Conservation (phyloP, 2,797 vertebrate species). For the Hypotaenidia okinawae region DNA sequence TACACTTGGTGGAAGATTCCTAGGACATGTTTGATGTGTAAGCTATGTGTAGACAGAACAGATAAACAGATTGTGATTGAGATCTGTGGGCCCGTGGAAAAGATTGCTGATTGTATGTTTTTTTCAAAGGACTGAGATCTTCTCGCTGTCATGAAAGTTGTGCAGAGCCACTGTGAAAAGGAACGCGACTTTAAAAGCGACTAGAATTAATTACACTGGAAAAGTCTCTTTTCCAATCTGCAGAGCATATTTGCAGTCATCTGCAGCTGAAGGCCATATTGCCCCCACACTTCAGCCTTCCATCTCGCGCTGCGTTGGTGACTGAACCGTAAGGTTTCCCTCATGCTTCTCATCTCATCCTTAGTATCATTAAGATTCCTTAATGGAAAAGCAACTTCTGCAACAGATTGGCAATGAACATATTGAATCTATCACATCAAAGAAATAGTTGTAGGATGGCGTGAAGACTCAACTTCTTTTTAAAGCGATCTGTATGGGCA, state of each 20-base stretch:
- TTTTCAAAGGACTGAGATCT: neutral
- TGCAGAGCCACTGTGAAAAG: neutral
- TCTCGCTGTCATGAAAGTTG: neutral
- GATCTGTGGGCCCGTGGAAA: neutral
- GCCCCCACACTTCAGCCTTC: neutral
- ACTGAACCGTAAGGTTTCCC: neutral
- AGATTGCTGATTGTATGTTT: neutral
- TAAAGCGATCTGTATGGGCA: neutral
- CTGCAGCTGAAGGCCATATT: constrained; percentile 19
- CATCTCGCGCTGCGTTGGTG: fast-evolving
- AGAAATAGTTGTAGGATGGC: constrained; percentile 49
- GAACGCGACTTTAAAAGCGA: neutral
- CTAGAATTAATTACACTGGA: neutral
- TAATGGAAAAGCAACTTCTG: constrained; percentile 18
- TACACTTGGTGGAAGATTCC: neutral
- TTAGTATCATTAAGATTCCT: neutral
- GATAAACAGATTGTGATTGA: neutral
- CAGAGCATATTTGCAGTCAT: neutral
- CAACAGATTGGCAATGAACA: constrained; percentile 15
- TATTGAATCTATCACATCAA: constrained; percentile 59
- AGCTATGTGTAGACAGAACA: neutral
- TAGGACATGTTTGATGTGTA: neutral
- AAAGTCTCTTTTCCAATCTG: neutral
- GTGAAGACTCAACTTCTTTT: constrained; percentile 31
- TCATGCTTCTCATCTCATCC: constrained; percentile 20